Base-by-base conservation (phyloP, 2,888 invertebrate species). In the Eudemis profundana region DNA sequence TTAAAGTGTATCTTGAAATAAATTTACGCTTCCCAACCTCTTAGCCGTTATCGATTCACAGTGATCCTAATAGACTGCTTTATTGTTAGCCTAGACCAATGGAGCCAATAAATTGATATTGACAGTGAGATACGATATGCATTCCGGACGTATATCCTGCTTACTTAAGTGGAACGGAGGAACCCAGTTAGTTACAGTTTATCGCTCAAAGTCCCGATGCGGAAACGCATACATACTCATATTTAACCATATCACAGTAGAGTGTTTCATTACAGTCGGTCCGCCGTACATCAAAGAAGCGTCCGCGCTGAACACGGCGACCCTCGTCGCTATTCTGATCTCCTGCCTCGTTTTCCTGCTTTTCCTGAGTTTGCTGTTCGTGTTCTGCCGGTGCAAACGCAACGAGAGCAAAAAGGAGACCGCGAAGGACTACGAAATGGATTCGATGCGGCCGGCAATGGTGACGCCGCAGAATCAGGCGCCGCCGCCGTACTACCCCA, bases 351-450 rank as follows among this genome's bases (percentile, higher is more conserved):
- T 97, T n/a, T 96, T 96, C 75, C 93, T 96, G 3, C 88, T 97
- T 0, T 96, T 96, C 81, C 93, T 95, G 42, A 95, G 95, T 12
- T 89, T 97, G 4, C 87, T 97, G 66, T 93, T 97, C 74, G 94
- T 97, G 80, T 97, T 97, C 93, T 97, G 97, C 81, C 95, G 96
- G 68, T 96, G 97, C 86, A 96, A 96, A 76, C 94, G 96, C 68
- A 95, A 95, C 78, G 96, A 96, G 79, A 94, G 94, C 74, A 96
- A 96, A 84, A 97, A 97, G 85, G 95, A 96, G 70, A 95, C 95
- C 73, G 94, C 96, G 27, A 98, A 98, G 87, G 97, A 97, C 84
- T 97, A 97, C 84, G 97, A 97, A 90, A 96, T 97, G 96, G 97
- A 97, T 81, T 95, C 96, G 0, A 96, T 96, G 71, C 94, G 96